phyloP scores from a whole-genome alignment of 2,888 invertebrate species.

The Ormia ochracea region DNA sequence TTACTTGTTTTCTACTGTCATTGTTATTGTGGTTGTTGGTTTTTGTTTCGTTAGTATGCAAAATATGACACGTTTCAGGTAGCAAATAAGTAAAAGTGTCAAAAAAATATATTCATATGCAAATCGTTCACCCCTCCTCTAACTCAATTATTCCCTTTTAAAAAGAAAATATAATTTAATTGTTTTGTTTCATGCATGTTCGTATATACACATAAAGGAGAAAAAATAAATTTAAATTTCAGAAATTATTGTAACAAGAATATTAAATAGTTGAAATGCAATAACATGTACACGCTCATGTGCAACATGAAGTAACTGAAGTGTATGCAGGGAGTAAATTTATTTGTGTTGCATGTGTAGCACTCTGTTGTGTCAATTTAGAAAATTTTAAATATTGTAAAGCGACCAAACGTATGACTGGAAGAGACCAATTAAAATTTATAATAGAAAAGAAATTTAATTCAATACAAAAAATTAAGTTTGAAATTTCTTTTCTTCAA shows the following conservation, averaged over 20 bases:
- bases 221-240: constrained; percentile 11
- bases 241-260: constrained; percentile 33
- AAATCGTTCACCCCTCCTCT: constrained; percentile 15
- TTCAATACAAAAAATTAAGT: constrained; percentile 4
- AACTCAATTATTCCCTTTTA: neutral
- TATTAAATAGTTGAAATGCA: constrained; percentile 39
- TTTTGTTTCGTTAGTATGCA: constrained; percentile 34
- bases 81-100: constrained; percentile 59
- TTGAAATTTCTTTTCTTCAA: neutral
- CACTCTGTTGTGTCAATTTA: constrained; percentile 31
- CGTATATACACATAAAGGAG: neutral
- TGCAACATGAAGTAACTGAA: constrained; percentile 9
- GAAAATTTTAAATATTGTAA: neutral
- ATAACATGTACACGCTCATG: neutral
- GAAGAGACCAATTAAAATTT: constrained; percentile 33
- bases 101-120: constrained; percentile 54
- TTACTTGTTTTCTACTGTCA: constrained; percentile 16
- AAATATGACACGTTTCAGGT: constrained; percentile 61
- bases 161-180: constrained; percentile 29
- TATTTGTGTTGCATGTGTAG: constrained; percentile 24
- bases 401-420: neutral
- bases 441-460: constrained; percentile 2
- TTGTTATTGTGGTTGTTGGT: neutral
- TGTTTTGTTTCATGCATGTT: constrained; percentile 31
- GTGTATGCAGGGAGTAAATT: neutral